A percentile compares a stretch with the other conserved stretches of the same genome.
Evolutionary conservation across 2,888 invertebrate genomes (phyloP).

Genomic region (Andrena hattorfiana): DNA sequence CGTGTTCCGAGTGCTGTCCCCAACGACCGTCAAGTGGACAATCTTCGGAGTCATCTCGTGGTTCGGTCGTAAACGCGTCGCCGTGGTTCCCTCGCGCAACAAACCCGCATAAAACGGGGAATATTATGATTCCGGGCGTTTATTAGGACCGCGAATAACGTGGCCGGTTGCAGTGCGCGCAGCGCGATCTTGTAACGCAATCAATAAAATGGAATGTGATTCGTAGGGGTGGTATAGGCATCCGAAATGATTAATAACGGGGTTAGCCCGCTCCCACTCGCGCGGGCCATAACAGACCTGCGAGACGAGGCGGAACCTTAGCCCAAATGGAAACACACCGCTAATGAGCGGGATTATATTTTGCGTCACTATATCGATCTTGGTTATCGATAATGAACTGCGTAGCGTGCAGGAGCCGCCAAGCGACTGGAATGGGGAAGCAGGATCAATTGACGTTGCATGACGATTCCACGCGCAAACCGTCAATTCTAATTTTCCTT

Average conservation of each 20-base stretch:
- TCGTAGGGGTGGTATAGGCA: neutral
- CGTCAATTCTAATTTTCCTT: conserved; percentile 25
- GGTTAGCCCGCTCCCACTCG: neutral
- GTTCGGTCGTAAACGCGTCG: conserved; percentile 53
- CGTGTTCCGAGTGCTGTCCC: conserved; percentile 64
- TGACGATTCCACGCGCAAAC: conserved; percentile 2
- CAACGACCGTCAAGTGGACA: conserved; percentile 73
- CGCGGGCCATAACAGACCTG: neutral
- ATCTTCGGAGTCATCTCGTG: conserved; percentile 53
- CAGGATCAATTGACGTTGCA: conserved; percentile 9
- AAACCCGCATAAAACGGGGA: neutral
- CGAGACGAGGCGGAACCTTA: neutral
- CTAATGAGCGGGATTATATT: conserved; percentile 27
- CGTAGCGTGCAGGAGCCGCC: neutral
- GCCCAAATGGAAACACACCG: neutral
- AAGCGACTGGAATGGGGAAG: neutral
- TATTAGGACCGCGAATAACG: neutral
- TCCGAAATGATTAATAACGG: neutral
- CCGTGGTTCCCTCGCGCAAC: conserved; percentile 48
- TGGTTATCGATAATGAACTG: neutral
- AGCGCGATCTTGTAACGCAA: neutral
- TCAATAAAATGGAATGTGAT: neutral
- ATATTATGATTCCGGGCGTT: conserved; percentile 3
- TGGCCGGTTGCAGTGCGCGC: neutral
- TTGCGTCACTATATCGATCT: conserved; percentile 26